Percentiles rank a stretch among this genome's conserved stretches.
Evolutionary conservation across 2,797 vertebrate genomes (phyloP).

Genomic region (Poeciliopsis infans): DNA sequence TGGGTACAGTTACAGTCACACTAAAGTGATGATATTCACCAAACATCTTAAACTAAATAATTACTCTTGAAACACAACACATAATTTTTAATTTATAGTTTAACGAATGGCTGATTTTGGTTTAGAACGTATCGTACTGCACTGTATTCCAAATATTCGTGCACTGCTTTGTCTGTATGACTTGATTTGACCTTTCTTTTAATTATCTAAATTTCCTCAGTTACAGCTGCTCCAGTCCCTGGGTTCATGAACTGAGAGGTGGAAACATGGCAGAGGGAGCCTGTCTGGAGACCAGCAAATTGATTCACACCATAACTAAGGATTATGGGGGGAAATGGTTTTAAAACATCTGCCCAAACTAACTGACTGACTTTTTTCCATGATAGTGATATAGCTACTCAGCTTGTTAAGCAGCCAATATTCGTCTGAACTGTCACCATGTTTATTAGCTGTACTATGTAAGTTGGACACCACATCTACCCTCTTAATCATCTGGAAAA

Average conservation of each 20-base stretch:
- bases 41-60: neutral
- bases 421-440: neutral
- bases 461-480: constrained; percentile 42
- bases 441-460: neutral
- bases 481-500: constrained; percentile 42
- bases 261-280: neutral
- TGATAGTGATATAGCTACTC: neutral
- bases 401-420: neutral
- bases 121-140: neutral
- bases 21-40: neutral
- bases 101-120: neutral
- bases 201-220: neutral
- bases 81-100: neutral
- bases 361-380: too few relatives aligned
- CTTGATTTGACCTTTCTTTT: neutral
- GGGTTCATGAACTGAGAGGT: neutral
- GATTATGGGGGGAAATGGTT: neutral
- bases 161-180: neutral
- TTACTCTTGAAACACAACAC: neutral
- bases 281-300: neutral
- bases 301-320: neutral
- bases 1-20: neutral
- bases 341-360: neutral
- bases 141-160: neutral
- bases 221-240: neutral